These are phyloP conservation scores for Rhinogobius similis DNA, from an alignment of 2,113 vertebrate genomes.

Conservation along the genomic window DNA sequence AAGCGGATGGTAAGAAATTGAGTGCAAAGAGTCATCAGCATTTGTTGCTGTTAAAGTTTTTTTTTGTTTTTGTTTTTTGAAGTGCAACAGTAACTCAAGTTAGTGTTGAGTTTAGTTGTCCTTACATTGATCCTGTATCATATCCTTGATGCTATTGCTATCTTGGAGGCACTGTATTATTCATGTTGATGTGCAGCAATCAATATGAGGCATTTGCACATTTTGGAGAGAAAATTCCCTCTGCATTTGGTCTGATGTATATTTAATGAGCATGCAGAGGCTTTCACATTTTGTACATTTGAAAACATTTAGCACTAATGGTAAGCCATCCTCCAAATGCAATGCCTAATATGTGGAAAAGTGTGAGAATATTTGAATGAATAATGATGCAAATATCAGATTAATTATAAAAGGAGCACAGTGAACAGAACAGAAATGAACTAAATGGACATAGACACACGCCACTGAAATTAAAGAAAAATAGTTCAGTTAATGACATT, in stretches of 20 bases:
- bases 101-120: not conserved
- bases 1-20: too few relatives aligned
- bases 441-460: not conserved
- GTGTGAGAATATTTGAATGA: not conserved
- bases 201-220: not conserved
- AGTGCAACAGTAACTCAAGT: not conserved
- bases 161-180: not conserved
- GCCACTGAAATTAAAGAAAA: too few relatives aligned
- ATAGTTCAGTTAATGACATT: too few relatives aligned
- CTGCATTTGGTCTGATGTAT: not conserved
- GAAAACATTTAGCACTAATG: not conserved
- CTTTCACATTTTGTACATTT: constrained; percentile 8
- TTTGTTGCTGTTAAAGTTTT: too few relatives aligned
- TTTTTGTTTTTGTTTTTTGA: not conserved
- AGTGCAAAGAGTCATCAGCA: too few relatives aligned
- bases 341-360: constrained; percentile 3
- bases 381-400: not conserved
- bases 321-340: not conserved
- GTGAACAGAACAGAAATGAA: not conserved
- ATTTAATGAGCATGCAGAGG: constrained; percentile 4
- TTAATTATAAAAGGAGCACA: not conserved
- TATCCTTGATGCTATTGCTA: not conserved
- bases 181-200: not conserved
- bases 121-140: not conserved
- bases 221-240: not conserved